Evolutionary conservation across 1,140 invertebrate species (phyloP).

Genomic region (Cherax destructor): DNA sequence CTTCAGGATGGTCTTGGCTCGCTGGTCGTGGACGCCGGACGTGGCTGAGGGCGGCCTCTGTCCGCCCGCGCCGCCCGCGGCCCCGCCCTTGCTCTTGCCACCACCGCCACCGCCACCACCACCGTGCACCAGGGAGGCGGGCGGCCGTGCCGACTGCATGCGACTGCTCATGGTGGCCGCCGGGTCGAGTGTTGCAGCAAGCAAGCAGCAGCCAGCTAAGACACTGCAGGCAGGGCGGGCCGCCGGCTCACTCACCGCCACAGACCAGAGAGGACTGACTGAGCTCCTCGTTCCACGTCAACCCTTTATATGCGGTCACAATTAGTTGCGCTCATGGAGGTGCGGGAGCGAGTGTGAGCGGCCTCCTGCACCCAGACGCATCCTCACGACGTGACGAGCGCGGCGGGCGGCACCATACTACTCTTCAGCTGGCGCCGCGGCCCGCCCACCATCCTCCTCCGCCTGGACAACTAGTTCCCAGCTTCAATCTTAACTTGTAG

Average conservation of each 20-base stretch:
- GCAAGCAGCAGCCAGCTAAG: slow-evolving; percentile 51
- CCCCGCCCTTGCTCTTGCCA: slow-evolving; percentile 48
- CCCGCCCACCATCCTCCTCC: slow-evolving; percentile 8
- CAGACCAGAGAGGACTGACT: slow-evolving; percentile 58
- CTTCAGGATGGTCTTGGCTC: slow-evolving; percentile 83
- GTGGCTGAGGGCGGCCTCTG: slow-evolving; percentile 66
- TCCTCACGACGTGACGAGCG: slow-evolving; percentile 64
- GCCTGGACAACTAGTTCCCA: slow-evolving; percentile 29
- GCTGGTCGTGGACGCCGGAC: slow-evolving; percentile 77
- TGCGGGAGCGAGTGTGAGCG: slow-evolving; percentile 39
- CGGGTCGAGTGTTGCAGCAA: slow-evolving; percentile 37
- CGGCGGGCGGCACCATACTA: slow-evolving; percentile 63
- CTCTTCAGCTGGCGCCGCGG: slow-evolving; percentile 30
- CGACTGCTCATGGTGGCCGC: slow-evolving; percentile 57
- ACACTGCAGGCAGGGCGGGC: slow-evolving; percentile 47
- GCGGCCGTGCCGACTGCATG: slow-evolving; percentile 68
- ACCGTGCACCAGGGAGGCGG: slow-evolving; percentile 69
- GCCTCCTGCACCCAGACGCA: slow-evolving; percentile 59
- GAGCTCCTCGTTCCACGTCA: slow-evolving; percentile 53
- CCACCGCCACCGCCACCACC: slow-evolving; percentile 62
- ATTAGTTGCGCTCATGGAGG: slow-evolving; percentile 59
- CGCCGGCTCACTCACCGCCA: slow-evolving; percentile 53
- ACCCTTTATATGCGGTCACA: slow-evolving; percentile 43
- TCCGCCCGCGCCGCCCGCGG: slow-evolving; percentile 46
- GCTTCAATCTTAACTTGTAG: neutral